Conservation (phyloP, 2,797 vertebrate species). For the Otolemur crassicaudatus region DNA sequence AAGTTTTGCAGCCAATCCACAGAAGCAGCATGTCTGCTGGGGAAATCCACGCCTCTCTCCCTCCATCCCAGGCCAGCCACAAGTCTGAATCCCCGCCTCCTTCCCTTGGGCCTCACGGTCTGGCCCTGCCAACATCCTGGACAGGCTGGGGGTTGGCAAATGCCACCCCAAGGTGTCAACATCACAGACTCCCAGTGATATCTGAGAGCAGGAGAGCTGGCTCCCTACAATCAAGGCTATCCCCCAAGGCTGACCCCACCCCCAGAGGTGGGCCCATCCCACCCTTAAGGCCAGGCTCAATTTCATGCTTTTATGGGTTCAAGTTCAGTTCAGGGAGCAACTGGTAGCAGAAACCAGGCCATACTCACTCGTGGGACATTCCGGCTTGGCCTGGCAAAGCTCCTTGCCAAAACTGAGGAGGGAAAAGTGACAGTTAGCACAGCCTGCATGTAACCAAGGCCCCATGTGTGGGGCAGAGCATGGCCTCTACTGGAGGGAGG, state of each 20-base stretch:
- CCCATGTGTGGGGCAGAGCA: accelerated
- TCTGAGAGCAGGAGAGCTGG: not conserved
- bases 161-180: not conserved
- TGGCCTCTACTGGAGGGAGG: not conserved
- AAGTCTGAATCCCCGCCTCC: not conserved
- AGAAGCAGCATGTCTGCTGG: not conserved
- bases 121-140: not conserved
- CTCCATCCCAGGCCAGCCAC: not conserved
- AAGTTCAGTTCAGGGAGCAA: not conserved
- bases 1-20: not conserved
- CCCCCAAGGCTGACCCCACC: not conserved
- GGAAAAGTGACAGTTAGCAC: constrained; percentile 51
- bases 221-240: not conserved
- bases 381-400: constrained; percentile 93
- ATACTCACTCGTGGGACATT: constrained; percentile 95
- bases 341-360: constrained; percentile 15
- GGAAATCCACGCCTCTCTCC: not conserved
- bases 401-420: constrained; percentile 95
- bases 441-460: accelerated
- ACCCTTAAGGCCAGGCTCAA: not conserved
- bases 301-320: not conserved
- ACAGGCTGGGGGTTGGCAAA: not conserved
- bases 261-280: accelerated
- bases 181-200: not conserved
- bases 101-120: not conserved